phyloP scores from a whole-genome alignment of 92 coral and sea anemone species.

The Umimayanthus chanpuru region DNA sequence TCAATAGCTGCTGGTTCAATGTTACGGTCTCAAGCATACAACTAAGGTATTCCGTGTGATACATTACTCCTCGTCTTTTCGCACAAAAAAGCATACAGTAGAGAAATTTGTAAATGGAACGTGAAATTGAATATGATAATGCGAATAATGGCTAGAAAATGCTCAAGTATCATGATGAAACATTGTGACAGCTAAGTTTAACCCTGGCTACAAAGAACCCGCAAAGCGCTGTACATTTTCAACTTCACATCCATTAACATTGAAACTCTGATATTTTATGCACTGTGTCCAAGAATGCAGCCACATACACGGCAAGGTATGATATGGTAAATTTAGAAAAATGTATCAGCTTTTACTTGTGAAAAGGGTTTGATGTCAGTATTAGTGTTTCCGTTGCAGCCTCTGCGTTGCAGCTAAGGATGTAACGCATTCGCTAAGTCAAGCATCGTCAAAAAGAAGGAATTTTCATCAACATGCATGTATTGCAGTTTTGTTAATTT shows the following conservation, averaged over 20 bases:
- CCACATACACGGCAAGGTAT: not conserved
- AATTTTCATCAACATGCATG: too few species aligned
- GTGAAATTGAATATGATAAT: constrained; percentile 24
- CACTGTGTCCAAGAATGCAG: not conserved
- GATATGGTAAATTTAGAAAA: not conserved
- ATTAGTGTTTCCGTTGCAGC: too few species aligned
- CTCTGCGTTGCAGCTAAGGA: too few species aligned
- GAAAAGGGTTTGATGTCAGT: not conserved
- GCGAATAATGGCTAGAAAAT: not conserved
- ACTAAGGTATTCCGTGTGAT: not conserved
- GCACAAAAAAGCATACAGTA: not conserved
- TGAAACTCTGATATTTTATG: too few species aligned
- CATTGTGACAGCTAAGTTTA: constrained; percentile 9
- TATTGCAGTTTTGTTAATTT: too few species aligned
- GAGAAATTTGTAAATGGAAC: not conserved
- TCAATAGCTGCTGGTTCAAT: not conserved
- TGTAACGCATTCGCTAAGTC: too few species aligned
- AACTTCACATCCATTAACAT: not conserved
- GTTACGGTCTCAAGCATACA: not conserved
- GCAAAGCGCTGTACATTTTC: not conserved
- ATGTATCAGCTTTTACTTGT: not conserved
- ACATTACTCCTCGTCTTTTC: not conserved
- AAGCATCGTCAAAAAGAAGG: too few species aligned
- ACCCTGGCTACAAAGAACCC: constrained; percentile 9
- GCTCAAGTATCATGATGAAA: constrained; percentile 14